phyloP scores from a whole-genome alignment of 2,113 vertebrate species.

The Aegithalos caudatus region DNA sequence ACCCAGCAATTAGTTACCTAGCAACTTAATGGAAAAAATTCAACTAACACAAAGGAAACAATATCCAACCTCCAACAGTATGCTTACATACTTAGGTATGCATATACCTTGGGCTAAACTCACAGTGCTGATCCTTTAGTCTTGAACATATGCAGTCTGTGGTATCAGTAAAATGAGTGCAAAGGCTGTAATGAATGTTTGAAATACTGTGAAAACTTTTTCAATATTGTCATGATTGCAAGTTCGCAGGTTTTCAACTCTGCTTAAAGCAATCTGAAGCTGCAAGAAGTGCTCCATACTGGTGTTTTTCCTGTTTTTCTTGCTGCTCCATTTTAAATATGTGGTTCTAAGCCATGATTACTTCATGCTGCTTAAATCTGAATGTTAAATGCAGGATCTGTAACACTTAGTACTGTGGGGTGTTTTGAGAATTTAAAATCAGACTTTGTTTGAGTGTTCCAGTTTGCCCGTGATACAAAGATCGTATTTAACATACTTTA shows the following conservation, averaged over 20 bases:
- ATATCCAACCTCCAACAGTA: no score
- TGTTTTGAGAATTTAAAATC: not conserved
- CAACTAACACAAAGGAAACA: no score
- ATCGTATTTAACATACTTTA: not conserved
- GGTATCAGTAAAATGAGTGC: not conserved
- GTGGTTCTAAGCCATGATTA: not conserved
- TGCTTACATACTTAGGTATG: no score
- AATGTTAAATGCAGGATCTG: slow-evolving; percentile 18
- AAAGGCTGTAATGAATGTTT: not conserved
- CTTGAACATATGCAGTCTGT: not conserved
- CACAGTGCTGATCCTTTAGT: not conserved
- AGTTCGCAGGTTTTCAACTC: not conserved
- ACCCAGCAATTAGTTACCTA: no score
- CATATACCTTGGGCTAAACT: not conserved
- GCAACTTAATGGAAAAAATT: no score
- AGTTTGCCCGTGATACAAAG: not conserved
- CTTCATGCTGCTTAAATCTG: slow-evolving; percentile 18
- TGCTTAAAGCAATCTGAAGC: not conserved
- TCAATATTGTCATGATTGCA: not conserved
- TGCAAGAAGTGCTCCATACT: not conserved
- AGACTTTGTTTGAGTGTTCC: not conserved
- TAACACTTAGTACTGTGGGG: not conserved
- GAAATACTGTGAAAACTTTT: not conserved
- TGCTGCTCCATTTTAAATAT: not conserved
- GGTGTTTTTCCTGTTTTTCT: not conserved